phyloP scores from a whole-genome alignment of 2,888 invertebrate species.

The Monoplex corrugatus region DNA sequence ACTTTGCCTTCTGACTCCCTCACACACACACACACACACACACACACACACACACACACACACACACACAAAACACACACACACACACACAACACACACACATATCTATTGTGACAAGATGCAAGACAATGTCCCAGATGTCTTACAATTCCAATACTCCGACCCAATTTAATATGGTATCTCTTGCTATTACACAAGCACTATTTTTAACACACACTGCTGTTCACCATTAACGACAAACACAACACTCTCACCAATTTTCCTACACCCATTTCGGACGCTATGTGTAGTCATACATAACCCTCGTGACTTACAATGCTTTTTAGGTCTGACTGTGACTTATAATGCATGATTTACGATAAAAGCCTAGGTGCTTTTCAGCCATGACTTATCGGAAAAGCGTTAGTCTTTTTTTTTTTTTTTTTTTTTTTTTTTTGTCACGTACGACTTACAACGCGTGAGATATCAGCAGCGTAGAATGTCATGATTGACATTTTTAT shows the following conservation, averaged over 20 bases:
- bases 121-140: background rate
- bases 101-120: background rate
- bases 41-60: conserved; percentile 40
- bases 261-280: too few relatives aligned
- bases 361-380: too few relatives aligned
- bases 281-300: too few relatives aligned
- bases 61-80: conserved; percentile 40
- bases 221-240: too few relatives aligned
- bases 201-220: background rate
- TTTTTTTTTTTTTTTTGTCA: background rate
- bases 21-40: conserved; percentile 32
- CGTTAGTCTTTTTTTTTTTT: background rate
- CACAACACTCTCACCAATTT: too few relatives aligned
- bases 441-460: background rate
- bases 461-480: background rate
- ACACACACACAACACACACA: background rate
- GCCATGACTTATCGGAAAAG: too few relatives aligned
- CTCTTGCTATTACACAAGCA: background rate
- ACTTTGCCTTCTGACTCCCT: too few relatives aligned
- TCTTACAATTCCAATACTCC: background rate
- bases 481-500: background rate
- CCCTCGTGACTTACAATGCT: too few relatives aligned
- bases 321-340: too few relatives aligned
- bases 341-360: too few relatives aligned
- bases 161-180: background rate